Percentiles rank a stretch among this genome's conserved stretches.
phyloP scores from a whole-genome alignment of 2,797 vertebrate species.

The Intellagama lesueurii region DNA sequence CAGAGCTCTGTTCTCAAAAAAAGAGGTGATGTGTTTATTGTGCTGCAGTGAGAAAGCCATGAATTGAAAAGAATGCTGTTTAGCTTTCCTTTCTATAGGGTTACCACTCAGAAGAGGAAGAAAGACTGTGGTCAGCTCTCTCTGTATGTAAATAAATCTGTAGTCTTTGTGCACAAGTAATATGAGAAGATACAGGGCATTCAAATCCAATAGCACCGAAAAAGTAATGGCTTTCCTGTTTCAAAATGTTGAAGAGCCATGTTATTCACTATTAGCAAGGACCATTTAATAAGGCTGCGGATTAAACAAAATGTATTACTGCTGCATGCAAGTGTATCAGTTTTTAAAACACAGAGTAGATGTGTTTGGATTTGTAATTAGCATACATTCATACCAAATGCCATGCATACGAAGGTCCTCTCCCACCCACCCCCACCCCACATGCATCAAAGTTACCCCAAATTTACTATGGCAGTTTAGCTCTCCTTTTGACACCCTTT shows the following conservation, averaged over 20 bases:
- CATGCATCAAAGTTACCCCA: background rate
- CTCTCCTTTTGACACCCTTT: background rate
- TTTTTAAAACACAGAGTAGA: background rate
- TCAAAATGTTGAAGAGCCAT: accelerated
- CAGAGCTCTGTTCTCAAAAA: conserved; percentile 63
- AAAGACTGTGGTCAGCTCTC: background rate
- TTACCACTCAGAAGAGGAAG: background rate
- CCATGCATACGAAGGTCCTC: background rate
- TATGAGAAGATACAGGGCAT: conserved; percentile 21
- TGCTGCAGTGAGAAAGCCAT: conserved; percentile 41
- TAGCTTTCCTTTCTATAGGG: background rate
- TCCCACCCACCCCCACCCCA: background rate
- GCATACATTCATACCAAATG: background rate
- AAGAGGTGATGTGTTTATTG: conserved; percentile 67
- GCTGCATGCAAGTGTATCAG: background rate
- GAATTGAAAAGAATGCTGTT: conserved; percentile 42
- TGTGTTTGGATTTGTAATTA: background rate
- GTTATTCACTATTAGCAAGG: background rate
- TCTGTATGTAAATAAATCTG: conserved; percentile 2
- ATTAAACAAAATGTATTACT: background rate
- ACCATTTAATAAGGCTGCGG: background rate
- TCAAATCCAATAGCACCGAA: background rate
- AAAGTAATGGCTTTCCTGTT: background rate
- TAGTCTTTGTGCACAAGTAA: background rate
- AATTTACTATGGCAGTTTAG: background rate